Conservation (phyloP, 2,797 vertebrate species). For the Spheniscus humboldti region DNA sequence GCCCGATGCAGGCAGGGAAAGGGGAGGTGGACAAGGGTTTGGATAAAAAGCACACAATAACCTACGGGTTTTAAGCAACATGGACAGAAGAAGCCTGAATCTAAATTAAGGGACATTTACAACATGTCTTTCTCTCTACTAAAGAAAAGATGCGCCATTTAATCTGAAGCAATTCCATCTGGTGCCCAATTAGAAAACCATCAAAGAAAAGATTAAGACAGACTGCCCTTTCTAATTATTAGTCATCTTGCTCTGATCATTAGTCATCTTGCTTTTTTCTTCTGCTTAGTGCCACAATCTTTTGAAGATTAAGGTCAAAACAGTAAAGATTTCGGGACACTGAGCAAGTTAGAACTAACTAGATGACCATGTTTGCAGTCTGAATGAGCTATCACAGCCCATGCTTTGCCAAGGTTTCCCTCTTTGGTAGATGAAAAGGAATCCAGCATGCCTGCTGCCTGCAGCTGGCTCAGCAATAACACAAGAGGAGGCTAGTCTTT, state of each 20-base stretch:
- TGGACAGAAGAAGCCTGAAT: background rate
- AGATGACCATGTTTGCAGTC: background rate
- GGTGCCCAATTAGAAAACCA: background rate
- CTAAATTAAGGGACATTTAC: background rate
- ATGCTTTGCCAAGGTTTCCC: background rate
- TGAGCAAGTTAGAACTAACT: background rate
- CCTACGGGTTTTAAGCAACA: background rate
- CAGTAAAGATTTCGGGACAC: slow-evolving; percentile 1
- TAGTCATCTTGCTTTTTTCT: background rate
- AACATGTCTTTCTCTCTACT: background rate
- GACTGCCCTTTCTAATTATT: background rate
- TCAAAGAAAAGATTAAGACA: background rate
- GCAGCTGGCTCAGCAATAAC: background rate
- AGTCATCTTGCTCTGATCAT: background rate
- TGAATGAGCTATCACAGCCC: background rate
- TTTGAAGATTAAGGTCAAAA: slow-evolving; percentile 30
- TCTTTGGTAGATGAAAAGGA: slow-evolving; percentile 16
- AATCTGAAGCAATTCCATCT: background rate
- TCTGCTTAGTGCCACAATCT: background rate
- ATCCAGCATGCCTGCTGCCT: background rate
- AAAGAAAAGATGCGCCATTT: background rate
- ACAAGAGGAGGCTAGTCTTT: background rate
- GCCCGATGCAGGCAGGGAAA: background rate
- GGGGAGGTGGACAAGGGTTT: background rate
- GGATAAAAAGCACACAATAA: background rate